Base-by-base conservation (phyloP, 2,113 vertebrate species). In the Triplophysa dalaica region DNA sequence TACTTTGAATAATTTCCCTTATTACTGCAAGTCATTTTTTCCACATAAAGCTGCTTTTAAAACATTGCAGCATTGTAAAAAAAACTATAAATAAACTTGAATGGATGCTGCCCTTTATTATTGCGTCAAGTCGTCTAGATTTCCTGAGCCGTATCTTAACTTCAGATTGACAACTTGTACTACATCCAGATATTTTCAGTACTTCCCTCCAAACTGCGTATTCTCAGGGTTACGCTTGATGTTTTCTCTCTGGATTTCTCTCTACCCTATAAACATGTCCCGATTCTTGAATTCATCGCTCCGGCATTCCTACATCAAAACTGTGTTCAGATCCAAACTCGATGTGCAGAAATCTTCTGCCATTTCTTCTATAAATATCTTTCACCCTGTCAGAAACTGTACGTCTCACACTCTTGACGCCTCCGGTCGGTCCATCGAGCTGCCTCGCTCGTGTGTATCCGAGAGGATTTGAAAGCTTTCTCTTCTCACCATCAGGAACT, bases 311-410 rank as follows among this genome's bases (percentile, higher is more conserved):
- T 64, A 63, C 80, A 81, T 79, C 81, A 72, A 81, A 75, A 78
- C 33, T 6, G 33, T 38, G 33, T 38, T 74, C 82, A 52, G 78
- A 84, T 88, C 67, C 88, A 87, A 88, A 10, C 82, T 81, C 33
- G 0, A 38, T 82, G 83, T 83, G 85, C 84, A 77, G 83, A 83
- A 87, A 76, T 79, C 66, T 13, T n/a, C 21, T 60, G 89, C 86
- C 77, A 85, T 82, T 88, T 89, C 84, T n/a, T 56, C 86, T 87
- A 90, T 87, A 87, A 92, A 91, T 90, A 87, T 86, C 85, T 29
- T 80, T 10, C 50, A 70, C 86, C 2, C 85, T 13, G 70, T 85
- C 63, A 77, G 68, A 87, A 16, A 45, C 64, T 29, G 73, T 61
- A 29, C 78, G 33, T 67, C 87, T 89, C 77, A 54, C 26, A 10